A percentile compares a stretch with the other conserved stretches of the same genome.
Evolutionary conservation across 2,113 vertebrate genomes (phyloP).

Genomic region (Chamaetylas fuelleborni): DNA sequence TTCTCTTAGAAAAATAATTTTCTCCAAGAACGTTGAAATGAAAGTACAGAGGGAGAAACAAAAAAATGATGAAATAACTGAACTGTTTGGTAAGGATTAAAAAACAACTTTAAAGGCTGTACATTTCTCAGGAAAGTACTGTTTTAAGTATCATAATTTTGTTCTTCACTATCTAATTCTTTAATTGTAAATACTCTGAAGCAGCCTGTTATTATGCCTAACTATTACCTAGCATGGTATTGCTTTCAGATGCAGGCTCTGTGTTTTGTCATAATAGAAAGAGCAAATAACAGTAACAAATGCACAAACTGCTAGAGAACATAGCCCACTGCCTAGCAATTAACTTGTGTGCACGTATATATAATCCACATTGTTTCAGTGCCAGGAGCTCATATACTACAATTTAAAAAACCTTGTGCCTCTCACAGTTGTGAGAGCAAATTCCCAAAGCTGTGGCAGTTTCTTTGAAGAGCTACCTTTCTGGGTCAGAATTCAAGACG

Average conservation of each 20-base stretch:
- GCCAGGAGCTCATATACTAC: not conserved
- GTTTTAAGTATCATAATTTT: conserved; percentile 17
- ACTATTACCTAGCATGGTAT: not conserved
- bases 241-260: not conserved
- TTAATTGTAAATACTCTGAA: conserved; percentile 21
- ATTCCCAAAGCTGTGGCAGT: not conserved
- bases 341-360: not conserved
- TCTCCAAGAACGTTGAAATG: not conserved
- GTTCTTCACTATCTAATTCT: not conserved
- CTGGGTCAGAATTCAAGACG: not conserved
- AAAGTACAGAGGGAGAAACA: not conserved
- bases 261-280: not conserved
- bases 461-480: not conserved
- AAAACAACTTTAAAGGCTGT: not conserved
- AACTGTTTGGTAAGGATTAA: not conserved
- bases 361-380: not conserved
- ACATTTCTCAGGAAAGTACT: not conserved
- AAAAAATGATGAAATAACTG: not conserved
- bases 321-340: not conserved
- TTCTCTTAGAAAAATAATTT: not conserved
- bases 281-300: not conserved
- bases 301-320: not conserved
- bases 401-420: not conserved
- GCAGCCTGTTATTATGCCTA: not conserved
- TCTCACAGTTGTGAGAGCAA: not conserved